Evolutionary conservation across 2,113 vertebrate species (phyloP).

Genomic region (Copsychus sechellarum): DNA sequence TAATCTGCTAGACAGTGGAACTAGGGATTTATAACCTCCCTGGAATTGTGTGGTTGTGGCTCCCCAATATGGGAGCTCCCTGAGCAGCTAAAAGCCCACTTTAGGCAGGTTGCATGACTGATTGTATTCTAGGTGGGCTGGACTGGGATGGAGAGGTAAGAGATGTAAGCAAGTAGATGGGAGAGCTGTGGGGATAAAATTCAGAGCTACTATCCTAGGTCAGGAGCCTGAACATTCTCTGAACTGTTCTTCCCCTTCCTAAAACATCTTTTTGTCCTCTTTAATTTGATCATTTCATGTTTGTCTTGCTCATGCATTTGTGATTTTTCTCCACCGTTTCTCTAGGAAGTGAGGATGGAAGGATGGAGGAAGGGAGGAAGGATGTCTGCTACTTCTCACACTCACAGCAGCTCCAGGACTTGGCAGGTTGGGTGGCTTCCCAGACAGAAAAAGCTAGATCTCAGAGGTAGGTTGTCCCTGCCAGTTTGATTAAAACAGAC

Average conservation of each 20-base stretch:
- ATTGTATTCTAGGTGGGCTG: accelerated
- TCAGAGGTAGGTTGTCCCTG: background rate
- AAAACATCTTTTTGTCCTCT: background rate
- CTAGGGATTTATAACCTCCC: background rate
- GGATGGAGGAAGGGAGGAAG: background rate
- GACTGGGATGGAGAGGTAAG: background rate
- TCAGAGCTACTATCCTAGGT: background rate
- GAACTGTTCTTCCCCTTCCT: background rate
- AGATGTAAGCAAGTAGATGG: background rate
- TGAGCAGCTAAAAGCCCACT: background rate
- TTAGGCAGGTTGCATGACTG: background rate
- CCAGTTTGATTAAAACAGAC: background rate
- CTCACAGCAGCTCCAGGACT: background rate
- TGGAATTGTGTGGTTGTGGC: background rate
- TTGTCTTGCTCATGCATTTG: background rate
- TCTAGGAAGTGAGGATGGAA: background rate
- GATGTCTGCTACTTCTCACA: background rate
- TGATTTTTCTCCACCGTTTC: background rate
- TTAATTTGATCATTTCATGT: background rate
- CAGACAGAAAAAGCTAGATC: background rate
- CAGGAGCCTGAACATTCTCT: background rate
- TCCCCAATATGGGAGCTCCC: background rate
- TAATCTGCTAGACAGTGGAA: background rate
- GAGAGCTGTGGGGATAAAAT: background rate
- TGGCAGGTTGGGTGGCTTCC: background rate